Percentiles rank a stretch among this genome's conserved stretches.
These are phyloP conservation scores for Autographa pulchrina DNA, from an alignment of 2,888 invertebrate genomes.

Conservation along the genomic window DNA sequence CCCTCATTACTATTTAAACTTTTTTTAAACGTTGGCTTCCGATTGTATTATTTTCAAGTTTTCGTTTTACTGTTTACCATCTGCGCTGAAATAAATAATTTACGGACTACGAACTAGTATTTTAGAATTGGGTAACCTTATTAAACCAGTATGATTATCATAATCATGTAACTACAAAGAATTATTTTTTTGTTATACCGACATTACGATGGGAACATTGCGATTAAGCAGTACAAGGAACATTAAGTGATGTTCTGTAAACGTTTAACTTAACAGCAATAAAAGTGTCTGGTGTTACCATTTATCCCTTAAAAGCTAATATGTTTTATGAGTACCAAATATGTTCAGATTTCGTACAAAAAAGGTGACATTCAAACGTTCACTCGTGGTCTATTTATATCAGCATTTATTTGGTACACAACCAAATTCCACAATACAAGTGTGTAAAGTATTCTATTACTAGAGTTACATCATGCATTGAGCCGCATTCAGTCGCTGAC, in stretches of 20 bases:
- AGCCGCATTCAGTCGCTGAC: conserved; percentile 74
- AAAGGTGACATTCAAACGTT: conserved; percentile 57
- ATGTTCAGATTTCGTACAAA: conserved; percentile 44
- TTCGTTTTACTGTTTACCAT: too few relatives aligned
- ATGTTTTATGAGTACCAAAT: conserved; percentile 44
- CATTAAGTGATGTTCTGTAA: conserved; percentile 20
- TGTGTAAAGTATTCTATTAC: conserved; percentile 73
- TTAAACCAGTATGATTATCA: not conserved
- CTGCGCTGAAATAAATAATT: too few relatives aligned
- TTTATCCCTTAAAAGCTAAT: conserved; percentile 38
- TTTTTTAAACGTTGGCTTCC: too few relatives aligned
- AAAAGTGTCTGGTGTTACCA: conserved; percentile 42
- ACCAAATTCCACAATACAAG: conserved; percentile 65
- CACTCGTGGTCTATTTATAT: conserved; percentile 63
- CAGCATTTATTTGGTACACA: conserved; percentile 63
- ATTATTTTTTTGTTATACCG: not conserved
- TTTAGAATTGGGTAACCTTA: too few relatives aligned
- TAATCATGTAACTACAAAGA: not conserved
- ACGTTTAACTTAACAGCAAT: conserved; percentile 25
- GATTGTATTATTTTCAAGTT: too few relatives aligned
- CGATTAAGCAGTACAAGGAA: conserved; percentile 37
- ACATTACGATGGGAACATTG: not conserved
- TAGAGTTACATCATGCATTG: conserved; percentile 81
- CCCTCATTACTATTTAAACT: too few relatives aligned
- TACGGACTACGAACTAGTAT: too few relatives aligned